Percentiles rank a stretch among this genome's conserved stretches.
phyloP scores from a whole-genome alignment of 2,113 vertebrate genomes.

The Grantiella picta region DNA sequence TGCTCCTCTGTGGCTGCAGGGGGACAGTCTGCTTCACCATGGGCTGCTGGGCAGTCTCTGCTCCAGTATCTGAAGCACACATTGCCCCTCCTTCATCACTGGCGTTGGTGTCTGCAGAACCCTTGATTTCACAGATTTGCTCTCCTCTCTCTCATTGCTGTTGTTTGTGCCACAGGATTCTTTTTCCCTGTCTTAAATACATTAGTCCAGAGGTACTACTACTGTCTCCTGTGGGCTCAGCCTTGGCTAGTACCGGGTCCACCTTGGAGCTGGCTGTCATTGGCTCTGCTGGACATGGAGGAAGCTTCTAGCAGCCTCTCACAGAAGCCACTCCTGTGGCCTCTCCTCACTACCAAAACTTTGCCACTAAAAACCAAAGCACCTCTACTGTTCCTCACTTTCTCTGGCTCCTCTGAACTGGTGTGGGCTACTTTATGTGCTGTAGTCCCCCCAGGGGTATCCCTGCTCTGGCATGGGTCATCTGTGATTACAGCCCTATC shows the following conservation, averaged over 20 bases:
- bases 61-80: background rate
- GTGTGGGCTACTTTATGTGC: fast-evolving
- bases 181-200: background rate
- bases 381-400: background rate
- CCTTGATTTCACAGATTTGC: background rate
- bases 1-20: background rate
- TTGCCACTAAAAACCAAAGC: background rate
- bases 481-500: background rate
- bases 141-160: background rate
- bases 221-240: fast-evolving
- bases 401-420: background rate
- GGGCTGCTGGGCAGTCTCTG: fast-evolving
- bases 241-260: fast-evolving
- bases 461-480: background rate
- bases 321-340: background rate
- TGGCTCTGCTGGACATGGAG: background rate
- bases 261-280: background rate
- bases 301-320: background rate
- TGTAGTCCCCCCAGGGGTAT: background rate
- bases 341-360: background rate
- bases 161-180: background rate
- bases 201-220: background rate
- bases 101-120: background rate
- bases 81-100: background rate
- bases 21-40: no score